Base-by-base conservation (phyloP, 2,888 invertebrate genomes). In the Disparrhopalites patrizii region DNA sequence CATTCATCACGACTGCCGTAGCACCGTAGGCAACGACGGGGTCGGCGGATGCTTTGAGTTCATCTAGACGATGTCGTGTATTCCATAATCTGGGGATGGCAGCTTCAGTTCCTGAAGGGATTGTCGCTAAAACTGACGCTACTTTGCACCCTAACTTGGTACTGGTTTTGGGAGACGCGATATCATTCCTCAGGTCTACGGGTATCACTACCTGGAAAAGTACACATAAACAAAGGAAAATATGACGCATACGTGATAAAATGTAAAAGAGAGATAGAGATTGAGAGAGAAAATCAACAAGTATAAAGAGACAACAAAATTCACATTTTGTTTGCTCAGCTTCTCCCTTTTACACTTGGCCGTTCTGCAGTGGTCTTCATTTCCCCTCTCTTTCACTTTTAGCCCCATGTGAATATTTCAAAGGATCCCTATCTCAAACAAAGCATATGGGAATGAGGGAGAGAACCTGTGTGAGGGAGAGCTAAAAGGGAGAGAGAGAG, bases 71-170 rank as follows among this genome's bases (percentile, higher is more conserved):
- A 47, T 80, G 79, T 43, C 83, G 80, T 30, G 83, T 81, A 52
- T 81, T 80, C 85, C 85, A 85, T 2, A 85, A 78, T 28, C 84
- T 78, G 1, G 84, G 84, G 28, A 85, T 82, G 38, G 81, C 81
- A n/a, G 83, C 84, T 76, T 85, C 84, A 1, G 81, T 81, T 70
- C 81, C 81, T 47, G 82, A 81, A 25, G 84, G 84, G 50, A 85
- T 77, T 27, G 77, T 71, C n/a, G 79, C 71, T 18, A 78, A 76
- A 2, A 80, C 79, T 10, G 79, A 76, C 1, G 79, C 77, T 38
- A 77, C 77, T 67, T 78, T 77, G 63, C 77, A 78, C 36, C 79
- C 79, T 69, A 79, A 76, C 30, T 76, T 71, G 23, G 73, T 72
- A 23, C 73, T 74, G 15, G 72, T 65, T 56, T 76, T 75, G 3